Percentiles rank a stretch among this genome's conserved stretches.
phyloP scores from a whole-genome alignment of 2,113 vertebrate species.

The Phycodurus eques region DNA sequence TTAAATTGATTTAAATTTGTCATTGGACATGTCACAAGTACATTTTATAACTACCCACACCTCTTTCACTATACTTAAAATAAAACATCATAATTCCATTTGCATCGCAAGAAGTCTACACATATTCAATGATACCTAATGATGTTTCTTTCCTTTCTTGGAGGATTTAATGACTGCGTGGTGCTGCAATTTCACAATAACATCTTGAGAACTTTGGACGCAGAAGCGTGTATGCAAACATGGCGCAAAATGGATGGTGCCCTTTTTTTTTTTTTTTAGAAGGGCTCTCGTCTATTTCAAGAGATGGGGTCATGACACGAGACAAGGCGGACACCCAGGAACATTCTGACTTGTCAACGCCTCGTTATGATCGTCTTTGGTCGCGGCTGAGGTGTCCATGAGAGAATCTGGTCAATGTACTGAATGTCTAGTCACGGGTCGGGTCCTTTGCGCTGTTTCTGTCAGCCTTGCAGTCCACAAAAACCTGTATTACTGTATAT shows the following conservation, averaged over 20 bases:
- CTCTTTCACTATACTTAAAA: too few relatives aligned
- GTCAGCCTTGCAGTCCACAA: not conserved
- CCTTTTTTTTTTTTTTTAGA: conserved; percentile 49
- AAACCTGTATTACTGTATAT: not conserved
- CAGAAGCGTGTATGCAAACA: not conserved
- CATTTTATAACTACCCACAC: too few relatives aligned
- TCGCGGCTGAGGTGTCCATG: conserved; percentile 40
- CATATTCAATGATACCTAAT: too few relatives aligned
- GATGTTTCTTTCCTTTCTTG: not conserved
- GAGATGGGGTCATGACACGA: conserved; percentile 50
- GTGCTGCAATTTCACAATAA: not conserved
- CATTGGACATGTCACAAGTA: too few relatives aligned
- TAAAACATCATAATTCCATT: too few relatives aligned
- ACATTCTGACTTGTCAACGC: conserved; percentile 61
- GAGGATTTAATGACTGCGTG: not conserved
- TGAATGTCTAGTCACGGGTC: not conserved
- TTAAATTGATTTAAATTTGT: too few relatives aligned
- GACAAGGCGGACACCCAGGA: conserved; percentile 62
- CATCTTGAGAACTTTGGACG: not conserved
- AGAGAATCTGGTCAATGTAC: not conserved
- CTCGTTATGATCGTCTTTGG: conserved; percentile 57
- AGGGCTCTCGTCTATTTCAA: conserved; percentile 54
- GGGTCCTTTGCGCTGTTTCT: not conserved
- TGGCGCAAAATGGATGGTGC: conserved; percentile 32
- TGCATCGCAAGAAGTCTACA: too few relatives aligned